A percentile compares a stretch with the other conserved stretches of the same genome.
Conservation (phyloP, 2,113 vertebrate species). For the Corythornis madagascariensis region DNA sequence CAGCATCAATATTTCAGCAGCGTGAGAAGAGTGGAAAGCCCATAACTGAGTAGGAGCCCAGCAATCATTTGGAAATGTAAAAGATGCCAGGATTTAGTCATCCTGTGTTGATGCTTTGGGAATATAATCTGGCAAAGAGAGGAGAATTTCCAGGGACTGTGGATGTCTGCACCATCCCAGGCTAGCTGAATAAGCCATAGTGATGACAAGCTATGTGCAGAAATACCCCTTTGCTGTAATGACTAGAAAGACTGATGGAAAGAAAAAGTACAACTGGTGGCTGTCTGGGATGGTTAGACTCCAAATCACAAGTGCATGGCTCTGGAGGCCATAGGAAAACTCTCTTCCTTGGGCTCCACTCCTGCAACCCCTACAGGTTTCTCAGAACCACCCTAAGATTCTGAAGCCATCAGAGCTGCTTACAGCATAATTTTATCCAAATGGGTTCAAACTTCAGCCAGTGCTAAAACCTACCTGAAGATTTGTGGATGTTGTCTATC, state of each 20-base stretch:
- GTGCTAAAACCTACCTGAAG: background rate
- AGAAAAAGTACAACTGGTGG: rapidly evolving
- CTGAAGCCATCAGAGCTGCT: background rate
- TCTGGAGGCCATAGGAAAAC: background rate
- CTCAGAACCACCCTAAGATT: background rate
- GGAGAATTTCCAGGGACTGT: background rate
- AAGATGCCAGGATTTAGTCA: background rate
- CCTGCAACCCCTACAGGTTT: background rate
- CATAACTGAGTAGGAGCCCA: background rate
- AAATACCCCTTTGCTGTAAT: background rate
- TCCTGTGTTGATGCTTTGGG: background rate
- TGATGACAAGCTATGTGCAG: background rate
- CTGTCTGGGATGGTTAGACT: background rate
- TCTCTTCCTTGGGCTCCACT: background rate
- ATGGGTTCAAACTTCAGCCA: background rate
- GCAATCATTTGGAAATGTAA: background rate
- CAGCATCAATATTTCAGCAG: conserved; percentile 37
- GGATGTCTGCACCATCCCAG: background rate
- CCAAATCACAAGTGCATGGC: background rate
- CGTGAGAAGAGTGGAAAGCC: background rate
- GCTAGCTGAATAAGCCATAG: background rate
- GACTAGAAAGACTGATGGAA: background rate
- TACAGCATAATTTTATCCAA: background rate
- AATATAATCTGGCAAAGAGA: background rate
- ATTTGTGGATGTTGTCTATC: background rate